Percentiles rank a stretch among this genome's conserved stretches.
Conservation (phyloP, 2,888 invertebrate species). For the Hofmannophila pseudospretella region DNA sequence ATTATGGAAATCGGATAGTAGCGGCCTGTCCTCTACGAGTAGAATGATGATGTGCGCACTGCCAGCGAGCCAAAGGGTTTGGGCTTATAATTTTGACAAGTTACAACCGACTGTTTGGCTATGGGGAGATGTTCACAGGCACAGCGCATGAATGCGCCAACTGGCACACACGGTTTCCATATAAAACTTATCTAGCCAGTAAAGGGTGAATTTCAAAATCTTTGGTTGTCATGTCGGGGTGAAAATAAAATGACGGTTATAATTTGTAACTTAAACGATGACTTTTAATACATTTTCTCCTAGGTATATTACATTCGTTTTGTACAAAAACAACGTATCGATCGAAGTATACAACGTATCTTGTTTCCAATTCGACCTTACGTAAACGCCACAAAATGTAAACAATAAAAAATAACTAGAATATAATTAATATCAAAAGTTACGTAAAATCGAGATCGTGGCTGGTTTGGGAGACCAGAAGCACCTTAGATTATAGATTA, state of each 20-base stretch:
- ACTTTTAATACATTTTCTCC: slow-evolving; percentile 73
- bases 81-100: too few relatives aligned
- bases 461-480: slow-evolving; percentile 35
- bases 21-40: too few relatives aligned
- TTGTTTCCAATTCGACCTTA: slow-evolving; percentile 51
- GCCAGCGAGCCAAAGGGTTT: too few relatives aligned
- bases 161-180: too few relatives aligned
- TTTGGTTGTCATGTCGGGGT: too few relatives aligned
- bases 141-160: too few relatives aligned
- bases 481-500: not conserved
- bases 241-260: slow-evolving; percentile 50
- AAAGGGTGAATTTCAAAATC: too few relatives aligned
- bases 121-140: too few relatives aligned
- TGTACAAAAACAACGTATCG: slow-evolving; percentile 69
- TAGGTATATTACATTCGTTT: slow-evolving; percentile 61
- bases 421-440: slow-evolving; percentile 50
- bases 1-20: too few relatives aligned
- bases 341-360: slow-evolving; percentile 53
- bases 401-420: slow-evolving; percentile 36
- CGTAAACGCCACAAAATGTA: slow-evolving; percentile 26
- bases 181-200: too few relatives aligned
- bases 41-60: too few relatives aligned
- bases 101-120: too few relatives aligned
- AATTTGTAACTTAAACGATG: slow-evolving; percentile 73
- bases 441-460: slow-evolving; percentile 69